Percentiles rank a stretch among this genome's conserved stretches.
Conservation (phyloP, 1,140 invertebrate species). For the Zaprionus vittiger region DNA sequence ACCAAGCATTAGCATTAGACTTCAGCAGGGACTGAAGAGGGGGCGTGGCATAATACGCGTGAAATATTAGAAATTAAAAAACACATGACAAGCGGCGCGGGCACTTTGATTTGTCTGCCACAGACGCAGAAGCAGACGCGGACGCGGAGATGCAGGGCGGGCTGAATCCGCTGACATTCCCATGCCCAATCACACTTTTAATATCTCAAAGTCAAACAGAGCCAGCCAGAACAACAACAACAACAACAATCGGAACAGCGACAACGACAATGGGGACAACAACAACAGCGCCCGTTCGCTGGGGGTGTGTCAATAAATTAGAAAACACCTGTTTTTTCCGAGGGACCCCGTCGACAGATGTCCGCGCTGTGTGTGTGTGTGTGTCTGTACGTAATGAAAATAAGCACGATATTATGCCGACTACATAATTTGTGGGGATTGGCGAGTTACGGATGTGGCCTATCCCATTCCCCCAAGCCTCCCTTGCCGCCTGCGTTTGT, state of each 20-base stretch:
- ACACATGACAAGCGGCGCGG: conserved; percentile 71
- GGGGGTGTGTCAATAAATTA: conserved; percentile 69
- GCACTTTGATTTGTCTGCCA: conserved; percentile 78
- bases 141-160: not conserved
- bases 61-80: conserved; percentile 83
- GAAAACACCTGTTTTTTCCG: conserved; percentile 75
- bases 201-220: conserved; percentile 60
- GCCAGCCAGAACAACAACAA: conserved; percentile 2
- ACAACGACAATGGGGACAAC: conserved; percentile 4
- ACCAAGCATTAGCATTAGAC: conserved; percentile 48
- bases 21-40: conserved; percentile 13
- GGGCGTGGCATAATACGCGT: conserved; percentile 51
- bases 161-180: conserved; percentile 10
- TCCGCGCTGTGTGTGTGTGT: conserved; percentile 12
- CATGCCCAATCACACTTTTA: conserved; percentile 52
- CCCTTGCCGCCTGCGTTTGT: conserved; percentile 17
- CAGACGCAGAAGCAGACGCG: conserved; percentile 57
- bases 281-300: not conserved
- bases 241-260: not conserved
- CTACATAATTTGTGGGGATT: conserved; percentile 63
- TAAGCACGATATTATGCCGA: conserved; percentile 65
- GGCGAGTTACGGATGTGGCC: conserved; percentile 12
- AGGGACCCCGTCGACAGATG: conserved; percentile 59
- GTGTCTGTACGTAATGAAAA: conserved; percentile 63
- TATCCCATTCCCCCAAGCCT: conserved; percentile 5